Base-by-base conservation (phyloP, 2,797 vertebrate genomes). In the Sebastes jordani region DNA sequence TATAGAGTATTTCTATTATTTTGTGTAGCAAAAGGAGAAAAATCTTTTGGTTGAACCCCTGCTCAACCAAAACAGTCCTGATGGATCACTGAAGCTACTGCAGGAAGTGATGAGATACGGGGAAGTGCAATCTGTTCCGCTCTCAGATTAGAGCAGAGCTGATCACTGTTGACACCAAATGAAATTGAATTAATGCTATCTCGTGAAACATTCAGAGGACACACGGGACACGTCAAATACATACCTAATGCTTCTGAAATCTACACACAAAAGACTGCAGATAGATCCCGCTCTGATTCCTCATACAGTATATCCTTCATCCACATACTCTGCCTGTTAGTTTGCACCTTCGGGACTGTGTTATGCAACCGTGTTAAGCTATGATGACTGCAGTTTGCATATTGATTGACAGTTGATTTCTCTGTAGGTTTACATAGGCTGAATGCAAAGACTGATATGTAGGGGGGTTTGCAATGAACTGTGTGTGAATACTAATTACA, bases 331-430 rank as follows among this genome's bases (percentile, higher is more conserved):
- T 34, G 32, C 52, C 67, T 74, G 67, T 32, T 64, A 22, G 56
- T 79, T 61, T 80, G 70, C 4, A 18, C 80, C 86, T 79, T 74
- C 32, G 62, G 81, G 49, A 38, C 65, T 42, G 29, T 11, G 71
- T 90, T 87, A 83, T 2, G 22, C 66, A 90, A 86, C 80, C 18
- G 11, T 42, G 32, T 82, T 58, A 76, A 74, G 55, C 49, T 67
- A 23, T 23, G 66, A 75, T 71, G 71, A 71, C 63, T 36, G 58
- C 76, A 20, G 63, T 65, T 61, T 65, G 65, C 76, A 56, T 74
- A 9, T 18, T 81, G 83, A 75, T 32, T 77, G 81, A 71, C 73
- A 55, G 65, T 23, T 23, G 30, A 34, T 58, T 72, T 70, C 59
- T 71, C 54, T 63, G 5, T 18, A 42, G 42, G 27, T 55, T 59